Base-by-base conservation (phyloP, 2,888 invertebrate genomes). In the Physocephala rufipes region DNA sequence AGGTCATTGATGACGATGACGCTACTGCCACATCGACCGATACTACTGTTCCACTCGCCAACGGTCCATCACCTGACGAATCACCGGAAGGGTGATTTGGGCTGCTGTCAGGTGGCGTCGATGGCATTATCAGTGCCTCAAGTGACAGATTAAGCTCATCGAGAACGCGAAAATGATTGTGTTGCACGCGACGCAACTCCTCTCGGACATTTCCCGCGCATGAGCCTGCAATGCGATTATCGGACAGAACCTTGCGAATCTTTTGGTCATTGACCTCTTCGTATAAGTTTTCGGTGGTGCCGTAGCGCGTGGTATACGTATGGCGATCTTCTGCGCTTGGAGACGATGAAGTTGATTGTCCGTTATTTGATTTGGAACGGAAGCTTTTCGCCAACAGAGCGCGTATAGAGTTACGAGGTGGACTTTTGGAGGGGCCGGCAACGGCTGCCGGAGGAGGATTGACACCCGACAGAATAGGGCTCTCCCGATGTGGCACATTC, bases 41-140 rank as follows among this genome's bases (percentile, higher is more conserved):
- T 7, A 69, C 71, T 43, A 75, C 77, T 65, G 72, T 70, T 16
- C 75, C 74, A 19, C 69, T 62, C 24, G 65, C 71, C 71, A 58
- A 74, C 73, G 67, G 70, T 58, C 36, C 70, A 7, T 70, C 51
- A 15, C 73, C 73, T 86, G 80, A 89, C 64, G 90, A 70, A 86
- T 82, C 89, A 36, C 90, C 70, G 88, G 90, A 85, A 86, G 89
- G 77, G 88, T 90, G 76, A 89, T 90, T 86, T 74, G 85, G 86
- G 75, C 84, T 85, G 4, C 81, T 78, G 55, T 86, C 86, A 2
- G 85, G 86, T 72, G 85, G 86, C 12, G 86, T 86, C n/a, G 91
- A 90, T 30, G 95, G 95, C 95, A 95, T 95, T 77, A 95, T 88
- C 91, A 95, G 92, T 24, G 94, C 94, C 87, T 95, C 95, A 73